Base-by-base conservation (phyloP, 2,888 invertebrate genomes). In the Yponomeuta cagnagella region DNA sequence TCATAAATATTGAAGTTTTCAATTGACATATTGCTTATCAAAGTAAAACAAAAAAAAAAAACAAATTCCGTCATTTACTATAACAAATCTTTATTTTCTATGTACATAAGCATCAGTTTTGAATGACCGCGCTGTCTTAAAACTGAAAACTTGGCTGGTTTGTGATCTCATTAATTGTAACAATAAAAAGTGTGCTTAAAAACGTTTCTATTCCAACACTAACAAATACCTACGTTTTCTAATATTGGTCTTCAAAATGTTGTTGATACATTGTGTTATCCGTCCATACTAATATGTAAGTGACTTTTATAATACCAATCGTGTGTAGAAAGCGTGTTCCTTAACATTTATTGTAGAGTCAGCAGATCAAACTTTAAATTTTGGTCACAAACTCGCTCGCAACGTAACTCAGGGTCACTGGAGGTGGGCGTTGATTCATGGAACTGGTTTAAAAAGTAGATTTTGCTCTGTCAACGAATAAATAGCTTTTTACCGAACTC, bases 101-200 rank as follows among this genome's bases (percentile, higher is more conserved):
- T 15, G 52, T 58, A 58, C 52, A 58, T 58, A 58, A 30, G 31
- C 31, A 31, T 31, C 10, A 31, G 65, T 65, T 65, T 65, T 65
- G 33, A 65, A 65, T 65, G 33, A 12, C 65, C 65, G 31, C 9
- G 65, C 65, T 65, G 12, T 12, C 31, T 65, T 65, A 10, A 65
- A 65, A 30, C 65, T 68, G 68, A n/a, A 3, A 37, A 63, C 70
- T 77, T 77, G 78, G 88, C 88, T 86, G 88, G 84, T 86, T 85
- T 77, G 76, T 85, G 90, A 90, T 90, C 90, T 90, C 90, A 89
- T 88, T 65, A 65, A 9, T 10, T 70, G 30, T 37, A 70, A 37
- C 63, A 4, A 8, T 67, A 67, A 37, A 52, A 58, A 58, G 12
- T 64, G 23, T 31, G 64, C 30, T 64, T 64, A 64, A 23, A 63